These are phyloP conservation scores for Candoia aspera DNA, from an alignment of 2,113 vertebrate species.

Conservation along the genomic window DNA sequence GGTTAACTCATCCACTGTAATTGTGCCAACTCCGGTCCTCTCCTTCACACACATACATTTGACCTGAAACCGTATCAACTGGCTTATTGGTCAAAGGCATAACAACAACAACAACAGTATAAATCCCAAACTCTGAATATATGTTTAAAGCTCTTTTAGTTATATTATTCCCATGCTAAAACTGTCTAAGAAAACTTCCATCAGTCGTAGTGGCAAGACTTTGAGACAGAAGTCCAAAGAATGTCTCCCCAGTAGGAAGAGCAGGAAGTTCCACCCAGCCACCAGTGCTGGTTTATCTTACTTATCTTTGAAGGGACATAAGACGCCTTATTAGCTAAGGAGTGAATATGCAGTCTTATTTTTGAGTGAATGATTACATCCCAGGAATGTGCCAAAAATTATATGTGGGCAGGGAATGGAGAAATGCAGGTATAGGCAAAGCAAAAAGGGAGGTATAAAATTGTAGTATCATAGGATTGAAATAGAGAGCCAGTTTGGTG, in stretches of 20 bases:
- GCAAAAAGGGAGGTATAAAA: neutral
- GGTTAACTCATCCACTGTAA: constrained; percentile 39
- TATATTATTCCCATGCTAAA: neutral
- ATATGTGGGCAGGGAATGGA: neutral
- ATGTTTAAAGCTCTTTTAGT: neutral
- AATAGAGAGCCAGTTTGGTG: no score
- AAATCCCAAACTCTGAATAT: neutral
- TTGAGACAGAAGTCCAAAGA: neutral
- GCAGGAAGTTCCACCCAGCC: neutral
- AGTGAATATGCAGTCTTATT: neutral
- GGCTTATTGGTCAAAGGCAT: constrained; percentile 45
- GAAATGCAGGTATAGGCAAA: neutral
- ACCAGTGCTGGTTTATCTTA: neutral
- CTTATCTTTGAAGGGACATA: neutral
- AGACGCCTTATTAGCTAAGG: neutral
- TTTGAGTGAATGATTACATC: neutral
- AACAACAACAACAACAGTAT: constrained; percentile 36
- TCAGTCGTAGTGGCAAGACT: neutral
- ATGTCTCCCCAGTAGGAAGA: neutral
- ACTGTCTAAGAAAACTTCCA: neutral
- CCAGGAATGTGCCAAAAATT: neutral
- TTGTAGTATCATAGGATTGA: neutral
- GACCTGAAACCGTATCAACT: constrained; percentile 52
- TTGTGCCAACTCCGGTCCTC: constrained; percentile 16
- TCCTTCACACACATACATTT: constrained; percentile 44